Base-by-base conservation (phyloP, 2,888 invertebrate genomes). In the Cerastoderma edule region DNA sequence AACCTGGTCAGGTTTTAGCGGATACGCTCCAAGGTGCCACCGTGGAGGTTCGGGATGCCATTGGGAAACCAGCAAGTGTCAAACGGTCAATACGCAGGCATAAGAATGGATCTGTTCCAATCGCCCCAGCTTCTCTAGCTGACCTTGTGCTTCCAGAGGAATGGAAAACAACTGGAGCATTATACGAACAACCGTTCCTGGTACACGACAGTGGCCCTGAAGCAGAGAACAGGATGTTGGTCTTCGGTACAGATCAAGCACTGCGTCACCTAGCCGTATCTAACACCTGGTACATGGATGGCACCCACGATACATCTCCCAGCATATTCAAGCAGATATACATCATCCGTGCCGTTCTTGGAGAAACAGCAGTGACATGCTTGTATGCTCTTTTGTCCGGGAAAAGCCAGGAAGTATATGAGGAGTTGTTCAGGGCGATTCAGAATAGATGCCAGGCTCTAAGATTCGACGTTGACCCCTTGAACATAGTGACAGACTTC, bases 221-320 rank as follows among this genome's bases (percentile, higher is more conserved):
- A 30, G 16, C 24, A 44, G 33, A 8, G n/a, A 60, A 39, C n/a
- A 28, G 72, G 13, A 72, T 72, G 63, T 22, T 66, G 30, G 66
- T 72, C 4, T 72, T 72, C 46, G 72, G 56, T 10, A 66, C 66
- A 8, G 66, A 72, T 16, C 19, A 22, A n/a, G 72, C 30, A 44
- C 57, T 72, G 27, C 28, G 60, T 19, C 56, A 57, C 28, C 27
- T 72, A 22, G 27, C 46, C 27, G 32, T 28, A 33, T 57, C 54
- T 35, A 56, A 54, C 32, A 66, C 35, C n/a, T 72, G 72, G 72
- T 72, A 32, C 28, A 72, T 66, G 72, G 72, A 72, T 27, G 72
- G 66, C 13, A 72, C 57, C 19, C 28, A 24, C 53, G 28, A 22
- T 35, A 28, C 66, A 44, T 48, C 60, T 6, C 72, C 72, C 16